A percentile compares a stretch with the other conserved stretches of the same genome.
Conservation (phyloP, 1,140 invertebrate genomes). For the Aphelinus atriplicis region DNA sequence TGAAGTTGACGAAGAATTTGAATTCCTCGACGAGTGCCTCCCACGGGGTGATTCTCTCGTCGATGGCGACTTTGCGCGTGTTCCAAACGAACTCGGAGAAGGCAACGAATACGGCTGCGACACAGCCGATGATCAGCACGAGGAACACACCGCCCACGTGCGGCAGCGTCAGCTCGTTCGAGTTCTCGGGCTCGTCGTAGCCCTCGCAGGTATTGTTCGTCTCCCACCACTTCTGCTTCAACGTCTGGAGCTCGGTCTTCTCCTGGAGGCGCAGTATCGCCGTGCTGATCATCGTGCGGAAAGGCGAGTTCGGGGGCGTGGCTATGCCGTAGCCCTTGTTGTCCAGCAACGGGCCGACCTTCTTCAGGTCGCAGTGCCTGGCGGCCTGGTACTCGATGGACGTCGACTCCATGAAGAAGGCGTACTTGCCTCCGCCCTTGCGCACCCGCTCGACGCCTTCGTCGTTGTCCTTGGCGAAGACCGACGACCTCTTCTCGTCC, state of each 20-base stretch:
- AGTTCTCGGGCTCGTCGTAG: conserved; percentile 39
- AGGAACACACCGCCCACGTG: conserved; percentile 92
- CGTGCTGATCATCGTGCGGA: conserved; percentile 76
- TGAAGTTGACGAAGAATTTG: neutral
- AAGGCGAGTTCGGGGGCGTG: conserved; percentile 77
- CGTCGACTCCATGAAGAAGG: conserved; percentile 78
- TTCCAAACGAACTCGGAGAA: conserved; percentile 85
- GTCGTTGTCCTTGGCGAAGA: conserved; percentile 81
- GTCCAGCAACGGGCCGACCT: conserved; percentile 81
- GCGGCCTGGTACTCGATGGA: conserved; percentile 74
- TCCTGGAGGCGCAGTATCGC: conserved; percentile 85
- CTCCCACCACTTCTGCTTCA: conserved; percentile 91
- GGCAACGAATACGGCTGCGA: conserved; percentile 73
- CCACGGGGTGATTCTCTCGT: conserved; percentile 71
- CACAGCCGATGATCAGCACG: conserved; percentile 78
- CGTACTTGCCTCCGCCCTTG: conserved; percentile 72
- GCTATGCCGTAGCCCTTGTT: conserved; percentile 86
- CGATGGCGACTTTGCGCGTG: conserved; percentile 78
- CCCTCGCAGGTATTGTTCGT: conserved; percentile 66
- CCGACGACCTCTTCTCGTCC: conserved; percentile 79
- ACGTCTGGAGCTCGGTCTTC: conserved; percentile 75
- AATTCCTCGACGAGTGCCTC: neutral
- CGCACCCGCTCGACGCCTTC: conserved; percentile 86
- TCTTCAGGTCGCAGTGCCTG: conserved; percentile 78
- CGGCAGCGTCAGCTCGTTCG: conserved; percentile 75